phyloP scores from a whole-genome alignment of 2,888 invertebrate genomes.

The Atethmia centrago region DNA sequence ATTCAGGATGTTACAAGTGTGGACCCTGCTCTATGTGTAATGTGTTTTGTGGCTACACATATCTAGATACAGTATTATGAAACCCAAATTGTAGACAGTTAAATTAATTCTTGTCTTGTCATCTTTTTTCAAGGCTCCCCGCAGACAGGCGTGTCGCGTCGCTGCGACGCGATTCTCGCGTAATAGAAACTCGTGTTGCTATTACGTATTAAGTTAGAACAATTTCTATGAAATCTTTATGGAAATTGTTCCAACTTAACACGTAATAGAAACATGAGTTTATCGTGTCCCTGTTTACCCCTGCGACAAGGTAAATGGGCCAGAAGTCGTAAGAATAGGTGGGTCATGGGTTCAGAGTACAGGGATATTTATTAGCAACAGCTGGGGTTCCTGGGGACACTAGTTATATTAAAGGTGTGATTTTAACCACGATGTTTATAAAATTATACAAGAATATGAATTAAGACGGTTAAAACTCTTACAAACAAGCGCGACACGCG shows the following conservation, averaged over 20 bases:
- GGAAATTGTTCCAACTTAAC: background rate
- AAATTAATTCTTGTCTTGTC: too few species aligned
- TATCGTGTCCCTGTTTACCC: slow-evolving; percentile 21
- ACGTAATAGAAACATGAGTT: slow-evolving; percentile 34
- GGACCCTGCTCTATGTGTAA: too few species aligned
- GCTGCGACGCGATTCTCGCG: too few species aligned
- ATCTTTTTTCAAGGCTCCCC: background rate
- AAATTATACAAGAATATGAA: too few species aligned
- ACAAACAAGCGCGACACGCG: too few species aligned
- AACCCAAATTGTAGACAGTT: background rate
- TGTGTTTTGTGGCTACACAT: background rate
- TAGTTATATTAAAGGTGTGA: background rate
- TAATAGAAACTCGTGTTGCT: too few species aligned
- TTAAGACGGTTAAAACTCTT: too few species aligned
- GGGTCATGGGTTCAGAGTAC: slow-evolving; percentile 13
- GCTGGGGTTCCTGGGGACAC: background rate
- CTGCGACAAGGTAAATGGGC: slow-evolving; percentile 33
- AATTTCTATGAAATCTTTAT: too few species aligned
- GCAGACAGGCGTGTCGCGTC: too few species aligned
- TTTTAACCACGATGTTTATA: background rate
- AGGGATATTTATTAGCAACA: slow-evolving; percentile 23
- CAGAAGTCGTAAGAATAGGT: slow-evolving; percentile 34
- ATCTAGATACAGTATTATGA: too few species aligned
- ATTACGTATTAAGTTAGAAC: too few species aligned
- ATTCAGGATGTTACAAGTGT: too few species aligned